Base-by-base conservation (phyloP, 2,888 invertebrate genomes). In the Netelia virgata region DNA sequence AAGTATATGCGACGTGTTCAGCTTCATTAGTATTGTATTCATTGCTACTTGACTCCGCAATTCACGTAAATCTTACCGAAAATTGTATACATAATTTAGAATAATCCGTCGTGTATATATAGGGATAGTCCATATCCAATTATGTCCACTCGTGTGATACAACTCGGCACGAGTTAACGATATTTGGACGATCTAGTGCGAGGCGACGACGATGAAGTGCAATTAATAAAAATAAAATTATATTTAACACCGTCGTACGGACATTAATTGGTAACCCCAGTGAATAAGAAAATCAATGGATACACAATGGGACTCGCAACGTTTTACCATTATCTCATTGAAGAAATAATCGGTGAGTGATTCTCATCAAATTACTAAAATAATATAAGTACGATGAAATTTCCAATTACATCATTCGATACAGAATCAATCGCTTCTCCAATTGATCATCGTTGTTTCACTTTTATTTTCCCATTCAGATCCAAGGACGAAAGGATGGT, bases 401-500 rank as follows among this genome's bases (percentile, higher is more conserved):
- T 55, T 55, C 1, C 50, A n/a, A n/a, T 55, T 55, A 55, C 9
- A 55, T 16, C 55, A 11, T 11, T 8, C 8, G 8, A 36, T 36
- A 6, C 36, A 36, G 36, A 36, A 3, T 6, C 36, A 36, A 36
- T 36, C 6, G 36, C 36, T 8, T 36, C 5, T 36, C 36, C 36
- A 5, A 36, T 6, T 36, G 5, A 36, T 6, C 6, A 36, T 36
- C 16, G n/a, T 18, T 28, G 8, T 23, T 18, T 14, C 8, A n/a
- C 16, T 50, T 6, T 41, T n/a, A 20, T 75, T 43, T 61, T 14
- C 20, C 36, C 77, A 91, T 90, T 23, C 93, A 96, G 96, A 96
- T 92, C 93, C 93, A 1, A 93, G 96, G 8, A 95, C 96, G n/a
- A 95, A 95, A 77, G 94, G 95, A 87, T 96, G 96, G 96, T 93